Conservation (phyloP, 2,888 invertebrate species). For the Blastobasis lacticolella region DNA sequence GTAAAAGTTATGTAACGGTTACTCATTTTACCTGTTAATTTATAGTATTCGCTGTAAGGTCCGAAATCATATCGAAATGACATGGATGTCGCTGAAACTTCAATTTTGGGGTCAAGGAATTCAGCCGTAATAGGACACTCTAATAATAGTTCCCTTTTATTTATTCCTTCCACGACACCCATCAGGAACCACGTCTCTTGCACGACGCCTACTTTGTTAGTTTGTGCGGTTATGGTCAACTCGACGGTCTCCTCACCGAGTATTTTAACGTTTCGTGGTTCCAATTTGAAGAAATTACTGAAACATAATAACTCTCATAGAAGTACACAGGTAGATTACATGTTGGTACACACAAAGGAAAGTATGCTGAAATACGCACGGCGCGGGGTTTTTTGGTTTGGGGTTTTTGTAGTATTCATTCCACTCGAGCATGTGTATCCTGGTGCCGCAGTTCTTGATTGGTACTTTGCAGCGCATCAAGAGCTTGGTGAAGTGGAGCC, state of each 20-base stretch:
- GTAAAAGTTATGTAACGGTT: not conserved
- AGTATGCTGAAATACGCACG: not conserved
- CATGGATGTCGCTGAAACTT: slow-evolving; percentile 60
- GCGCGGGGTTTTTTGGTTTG: slow-evolving; percentile 33
- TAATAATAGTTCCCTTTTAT: slow-evolving; percentile 67
- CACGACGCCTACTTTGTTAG: slow-evolving; percentile 47
- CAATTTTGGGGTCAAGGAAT: slow-evolving; percentile 75
- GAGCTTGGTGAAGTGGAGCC: slow-evolving; percentile 76
- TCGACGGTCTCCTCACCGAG: slow-evolving; percentile 54
- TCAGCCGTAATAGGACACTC: slow-evolving; percentile 66
- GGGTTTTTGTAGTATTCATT: slow-evolving; percentile 58
- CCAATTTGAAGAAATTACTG: slow-evolving; percentile 61
- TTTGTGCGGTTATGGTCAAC: slow-evolving; percentile 47
- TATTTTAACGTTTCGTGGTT: slow-evolving; percentile 61
- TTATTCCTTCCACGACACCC: slow-evolving; percentile 67
- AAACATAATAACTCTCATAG: slow-evolving; percentile 11
- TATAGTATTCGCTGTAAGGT: slow-evolving; percentile 54
- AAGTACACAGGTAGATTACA: no score
- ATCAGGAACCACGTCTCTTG: slow-evolving; percentile 75
- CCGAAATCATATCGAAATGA: slow-evolving; percentile 67
- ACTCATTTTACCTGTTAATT: slow-evolving; percentile 50
- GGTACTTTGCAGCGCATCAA: slow-evolving; percentile 49
- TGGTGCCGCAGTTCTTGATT: slow-evolving; percentile 73
- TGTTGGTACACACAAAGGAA: not conserved
- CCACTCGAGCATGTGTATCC: slow-evolving; percentile 69